phyloP scores from a whole-genome alignment of 2,888 invertebrate species.

The Drosophila histrio region DNA sequence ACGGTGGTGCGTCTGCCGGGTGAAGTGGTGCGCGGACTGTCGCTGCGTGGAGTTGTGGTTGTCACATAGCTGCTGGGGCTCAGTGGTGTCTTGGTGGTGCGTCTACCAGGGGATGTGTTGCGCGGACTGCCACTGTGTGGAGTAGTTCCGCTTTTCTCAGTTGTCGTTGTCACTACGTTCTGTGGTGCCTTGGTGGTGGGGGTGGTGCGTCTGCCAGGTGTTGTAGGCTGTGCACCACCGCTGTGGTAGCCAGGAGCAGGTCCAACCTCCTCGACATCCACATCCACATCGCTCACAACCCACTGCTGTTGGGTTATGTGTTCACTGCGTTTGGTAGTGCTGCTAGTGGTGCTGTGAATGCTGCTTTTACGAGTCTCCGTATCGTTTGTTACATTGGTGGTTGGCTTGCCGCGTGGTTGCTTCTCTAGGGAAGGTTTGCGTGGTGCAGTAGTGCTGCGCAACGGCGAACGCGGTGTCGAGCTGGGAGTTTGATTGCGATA shows the following conservation, averaged over 20 bases:
- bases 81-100: slow-evolving; percentile 40
- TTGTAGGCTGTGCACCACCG: slow-evolving; percentile 16
- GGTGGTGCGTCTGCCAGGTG: slow-evolving; percentile 1
- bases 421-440: slow-evolving; percentile 51
- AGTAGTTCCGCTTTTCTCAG: not conserved
- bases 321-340: slow-evolving; percentile 44
- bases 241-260: slow-evolving; percentile 24
- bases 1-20: slow-evolving; percentile 43
- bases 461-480: slow-evolving; percentile 28
- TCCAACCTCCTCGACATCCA: slow-evolving; percentile 47
- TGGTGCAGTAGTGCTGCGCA: slow-evolving; percentile 24
- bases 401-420: slow-evolving; percentile 14
- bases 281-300: slow-evolving; percentile 60
- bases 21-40: slow-evolving; percentile 19
- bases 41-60: not conserved
- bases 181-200: not conserved
- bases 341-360: slow-evolving; percentile 14
- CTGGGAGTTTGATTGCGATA: slow-evolving; percentile 30
- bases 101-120: slow-evolving; percentile 34
- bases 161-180: slow-evolving; percentile 6
- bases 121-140: not conserved
- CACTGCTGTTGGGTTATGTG: slow-evolving; percentile 62
- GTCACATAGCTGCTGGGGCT: slow-evolving; percentile 7
- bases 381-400: slow-evolving; percentile 9
- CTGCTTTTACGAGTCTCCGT: slow-evolving; percentile 21